These are phyloP conservation scores for Eupeodes luniger DNA, from an alignment of 2,888 invertebrate genomes.

Conservation along the genomic window DNA sequence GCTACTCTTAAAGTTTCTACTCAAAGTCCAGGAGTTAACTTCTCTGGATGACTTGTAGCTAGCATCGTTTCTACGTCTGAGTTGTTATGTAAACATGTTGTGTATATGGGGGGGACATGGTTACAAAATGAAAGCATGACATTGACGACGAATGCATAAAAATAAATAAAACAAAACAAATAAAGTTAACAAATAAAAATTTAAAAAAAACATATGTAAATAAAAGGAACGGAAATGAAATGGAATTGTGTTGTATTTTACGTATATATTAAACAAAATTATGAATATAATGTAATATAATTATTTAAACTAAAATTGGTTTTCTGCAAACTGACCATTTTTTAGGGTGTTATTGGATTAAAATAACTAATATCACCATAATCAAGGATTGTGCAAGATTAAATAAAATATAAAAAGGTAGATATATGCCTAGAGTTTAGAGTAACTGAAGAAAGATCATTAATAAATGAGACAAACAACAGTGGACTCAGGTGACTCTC, in stretches of 20 bases:
- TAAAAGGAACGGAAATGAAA: slow-evolving; percentile 45
- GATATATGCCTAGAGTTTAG: too few relatives aligned
- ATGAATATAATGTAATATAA: too few relatives aligned
- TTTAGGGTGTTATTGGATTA: too few relatives aligned
- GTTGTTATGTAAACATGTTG: slow-evolving; percentile 76
- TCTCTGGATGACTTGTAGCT: slow-evolving; percentile 81
- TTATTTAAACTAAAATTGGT: too few relatives aligned
- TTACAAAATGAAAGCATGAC: slow-evolving; percentile 50
- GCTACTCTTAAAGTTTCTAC: slow-evolving; percentile 82
- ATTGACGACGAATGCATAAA: slow-evolving; percentile 56
- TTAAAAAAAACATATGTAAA: slow-evolving; percentile 17
- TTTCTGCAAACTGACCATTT: too few relatives aligned
- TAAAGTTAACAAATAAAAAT: background rate
- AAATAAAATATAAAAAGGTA: too few relatives aligned
- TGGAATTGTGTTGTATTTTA: slow-evolving; percentile 56
- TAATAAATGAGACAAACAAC: background rate
- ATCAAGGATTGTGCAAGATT: too few relatives aligned
- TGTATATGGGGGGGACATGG: slow-evolving; percentile 77
- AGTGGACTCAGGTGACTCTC: too few relatives aligned
- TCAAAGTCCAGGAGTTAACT: slow-evolving; percentile 82
- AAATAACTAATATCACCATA: too few relatives aligned
- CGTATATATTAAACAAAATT: background rate
- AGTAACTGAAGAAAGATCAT: too few relatives aligned
- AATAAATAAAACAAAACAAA: slow-evolving; percentile 40
- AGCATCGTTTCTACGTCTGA: slow-evolving; percentile 81